Evolutionary conservation across 2,797 vertebrate species (phyloP).

Genomic region (Setipinna tenuifilis): DNA sequence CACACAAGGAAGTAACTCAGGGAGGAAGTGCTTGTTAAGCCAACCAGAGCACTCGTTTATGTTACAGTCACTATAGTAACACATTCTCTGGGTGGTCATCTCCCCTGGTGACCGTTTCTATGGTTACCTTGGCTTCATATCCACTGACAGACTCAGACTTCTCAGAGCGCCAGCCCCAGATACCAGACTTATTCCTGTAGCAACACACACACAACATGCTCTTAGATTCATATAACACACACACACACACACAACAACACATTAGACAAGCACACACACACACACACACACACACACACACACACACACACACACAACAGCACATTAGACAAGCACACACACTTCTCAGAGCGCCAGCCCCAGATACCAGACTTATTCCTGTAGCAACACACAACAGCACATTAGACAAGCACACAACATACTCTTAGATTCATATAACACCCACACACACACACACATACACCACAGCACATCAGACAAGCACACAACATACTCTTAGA

Average conservation of each 20-base stretch:
- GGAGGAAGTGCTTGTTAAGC: neutral
- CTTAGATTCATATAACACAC: neutral
- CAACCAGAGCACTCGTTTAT: neutral
- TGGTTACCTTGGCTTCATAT: constrained; percentile 89
- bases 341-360: constrained; percentile 97
- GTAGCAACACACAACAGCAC: neutral
- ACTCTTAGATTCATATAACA: neutral
- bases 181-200: constrained; percentile 91
- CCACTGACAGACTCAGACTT: constrained; percentile 92
- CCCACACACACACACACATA: too few relatives aligned
- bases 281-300: too few relatives aligned
- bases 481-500: too few relatives aligned
- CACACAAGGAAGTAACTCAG: neutral
- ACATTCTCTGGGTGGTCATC: constrained; percentile 1
- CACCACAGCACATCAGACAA: too few relatives aligned
- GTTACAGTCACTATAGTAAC: neutral
- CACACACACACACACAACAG: too few relatives aligned
- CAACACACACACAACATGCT: neutral
- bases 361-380: constrained; percentile 97
- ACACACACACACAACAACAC: too few relatives aligned
- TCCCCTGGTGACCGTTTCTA: neutral
- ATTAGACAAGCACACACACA: too few relatives aligned
- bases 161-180: constrained; percentile 98
- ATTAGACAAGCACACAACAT: too few relatives aligned
- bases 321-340: too few relatives aligned